These are phyloP conservation scores for Oceanodroma tethys DNA, from an alignment of 2,113 vertebrate species.

Conservation along the genomic window DNA sequence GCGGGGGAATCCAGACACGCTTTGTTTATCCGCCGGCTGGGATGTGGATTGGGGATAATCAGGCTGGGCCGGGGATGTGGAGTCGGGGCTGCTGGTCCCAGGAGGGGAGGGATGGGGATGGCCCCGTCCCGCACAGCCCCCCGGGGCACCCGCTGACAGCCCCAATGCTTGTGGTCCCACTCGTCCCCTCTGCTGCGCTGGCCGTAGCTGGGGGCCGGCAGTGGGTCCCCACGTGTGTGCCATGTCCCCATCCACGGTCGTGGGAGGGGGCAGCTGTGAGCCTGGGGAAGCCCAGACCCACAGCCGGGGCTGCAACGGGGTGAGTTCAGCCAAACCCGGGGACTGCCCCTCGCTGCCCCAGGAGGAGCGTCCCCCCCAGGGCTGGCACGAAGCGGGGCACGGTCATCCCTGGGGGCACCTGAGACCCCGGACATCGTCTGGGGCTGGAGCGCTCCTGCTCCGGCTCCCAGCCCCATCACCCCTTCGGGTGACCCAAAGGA, in stretches of 20 bases:
- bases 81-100: neutral
- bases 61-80: neutral
- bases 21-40: slow-evolving; percentile 49
- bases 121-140: neutral
- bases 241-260: accelerated
- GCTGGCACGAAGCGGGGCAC: accelerated
- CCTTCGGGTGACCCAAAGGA: neutral
- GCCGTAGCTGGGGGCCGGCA: accelerated
- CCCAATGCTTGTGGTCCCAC: accelerated
- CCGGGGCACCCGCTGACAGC: neutral
- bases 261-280: neutral
- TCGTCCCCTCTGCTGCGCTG: accelerated
- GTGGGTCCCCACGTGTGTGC: neutral
- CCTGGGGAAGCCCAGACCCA: neutral
- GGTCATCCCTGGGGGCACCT: accelerated
- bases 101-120: neutral
- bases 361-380: neutral
- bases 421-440: neutral
- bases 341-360: accelerated
- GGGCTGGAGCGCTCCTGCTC: neutral
- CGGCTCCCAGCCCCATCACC: neutral
- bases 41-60: slow-evolving; percentile 68
- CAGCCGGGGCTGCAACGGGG: neutral
- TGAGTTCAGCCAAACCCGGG: accelerated
- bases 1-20: slow-evolving; percentile 48